Evolutionary conservation across 2,888 invertebrate genomes (phyloP).

Genomic region (Scaptomyza tumidula): DNA sequence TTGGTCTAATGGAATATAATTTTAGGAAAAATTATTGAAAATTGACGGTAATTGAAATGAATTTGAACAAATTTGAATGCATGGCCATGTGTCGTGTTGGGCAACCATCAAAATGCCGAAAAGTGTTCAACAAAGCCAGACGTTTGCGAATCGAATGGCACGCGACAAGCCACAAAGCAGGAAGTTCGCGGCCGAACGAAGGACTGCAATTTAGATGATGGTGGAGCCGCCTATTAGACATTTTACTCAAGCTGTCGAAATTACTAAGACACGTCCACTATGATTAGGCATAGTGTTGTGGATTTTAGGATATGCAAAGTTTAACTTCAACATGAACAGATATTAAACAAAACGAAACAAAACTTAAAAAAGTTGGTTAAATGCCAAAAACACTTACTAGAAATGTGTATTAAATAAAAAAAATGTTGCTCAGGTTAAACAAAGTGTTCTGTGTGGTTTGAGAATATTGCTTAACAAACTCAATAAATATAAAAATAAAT

Average conservation of each 20-base stretch:
- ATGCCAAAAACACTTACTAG: neutral
- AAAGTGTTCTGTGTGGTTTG: neutral
- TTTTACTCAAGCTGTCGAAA: constrained; percentile 68
- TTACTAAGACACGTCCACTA: constrained; percentile 54
- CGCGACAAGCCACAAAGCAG: constrained; percentile 52
- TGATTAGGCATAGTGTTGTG: constrained; percentile 62
- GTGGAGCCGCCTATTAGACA: constrained; percentile 57
- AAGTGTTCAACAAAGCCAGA: constrained; percentile 56
- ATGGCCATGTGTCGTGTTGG: constrained; percentile 66
- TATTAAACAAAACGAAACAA: neutral
- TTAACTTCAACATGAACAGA: neutral
- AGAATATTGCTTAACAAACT: constrained; percentile 56
- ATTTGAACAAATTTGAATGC: constrained; percentile 78
- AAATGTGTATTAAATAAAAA: neutral
- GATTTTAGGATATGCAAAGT: constrained; percentile 36
- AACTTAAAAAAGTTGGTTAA: neutral
- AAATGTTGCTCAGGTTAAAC: neutral
- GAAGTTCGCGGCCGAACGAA: constrained; percentile 6
- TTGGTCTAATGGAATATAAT: constrained; percentile 73
- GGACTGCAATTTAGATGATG: constrained; percentile 51
- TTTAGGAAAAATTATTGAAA: constrained; percentile 78
- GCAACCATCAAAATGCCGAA: constrained; percentile 67
- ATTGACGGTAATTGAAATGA: constrained; percentile 80
- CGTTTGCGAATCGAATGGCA: constrained; percentile 41
- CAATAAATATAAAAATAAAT: constrained; percentile 75